A percentile compares a stretch with the other conserved stretches of the same genome.
These are phyloP conservation scores for Lithobates sylvaticus DNA, from an alignment of 2,797 vertebrate genomes.

Conservation along the genomic window DNA sequence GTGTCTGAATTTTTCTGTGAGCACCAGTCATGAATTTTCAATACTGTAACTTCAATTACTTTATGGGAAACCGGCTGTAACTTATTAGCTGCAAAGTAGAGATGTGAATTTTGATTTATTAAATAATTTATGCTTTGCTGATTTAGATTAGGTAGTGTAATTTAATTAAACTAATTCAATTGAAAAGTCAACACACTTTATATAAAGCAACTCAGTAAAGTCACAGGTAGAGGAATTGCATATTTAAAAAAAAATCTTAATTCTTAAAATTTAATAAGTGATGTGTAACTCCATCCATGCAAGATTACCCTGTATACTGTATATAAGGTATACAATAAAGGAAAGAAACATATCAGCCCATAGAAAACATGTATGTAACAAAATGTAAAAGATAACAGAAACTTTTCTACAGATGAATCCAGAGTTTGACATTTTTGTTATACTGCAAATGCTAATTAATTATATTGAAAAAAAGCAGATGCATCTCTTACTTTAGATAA, in stretches of 20 bases:
- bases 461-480: background rate
- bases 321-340: background rate
- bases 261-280: constrained; percentile 26
- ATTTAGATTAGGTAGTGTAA: constrained; percentile 60
- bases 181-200: constrained; percentile 57
- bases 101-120: constrained; percentile 61
- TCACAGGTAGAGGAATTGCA: constrained; percentile 43
- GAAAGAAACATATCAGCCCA: background rate
- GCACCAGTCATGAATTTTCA: constrained; percentile 52
- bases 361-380: no score
- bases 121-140: constrained; percentile 61
- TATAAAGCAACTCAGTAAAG: constrained; percentile 28
- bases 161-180: constrained; percentile 63
- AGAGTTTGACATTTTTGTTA: background rate
- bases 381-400: background rate
- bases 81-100: constrained; percentile 60
- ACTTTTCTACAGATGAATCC: background rate
- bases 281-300: constrained; percentile 29
- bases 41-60: constrained; percentile 59
- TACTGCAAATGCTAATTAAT: background rate
- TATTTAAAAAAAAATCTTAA: constrained; percentile 21
- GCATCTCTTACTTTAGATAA: background rate
- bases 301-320: background rate
- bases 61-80: constrained; percentile 59
- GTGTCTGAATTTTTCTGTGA: constrained; percentile 45